Evolutionary conservation across 1,140 invertebrate species (phyloP).

Genomic region (Heliconius melpomene): DNA sequence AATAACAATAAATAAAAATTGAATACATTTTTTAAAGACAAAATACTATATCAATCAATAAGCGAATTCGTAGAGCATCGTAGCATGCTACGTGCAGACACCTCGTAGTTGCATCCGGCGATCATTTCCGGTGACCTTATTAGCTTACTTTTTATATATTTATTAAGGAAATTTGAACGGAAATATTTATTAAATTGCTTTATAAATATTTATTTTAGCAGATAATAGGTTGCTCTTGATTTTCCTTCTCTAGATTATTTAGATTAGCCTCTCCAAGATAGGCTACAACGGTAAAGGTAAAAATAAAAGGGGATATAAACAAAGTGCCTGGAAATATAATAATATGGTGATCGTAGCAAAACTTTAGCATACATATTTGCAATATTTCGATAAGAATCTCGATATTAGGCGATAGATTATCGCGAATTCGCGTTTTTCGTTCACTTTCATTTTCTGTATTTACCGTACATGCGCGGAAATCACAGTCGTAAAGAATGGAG

Average conservation of each 20-base stretch:
- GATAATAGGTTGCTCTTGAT: too few relatives aligned
- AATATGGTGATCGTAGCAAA: neutral
- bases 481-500: neutral
- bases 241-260: too few relatives aligned
- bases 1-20: too few relatives aligned
- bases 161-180: neutral
- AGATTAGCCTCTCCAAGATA: too few relatives aligned
- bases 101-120: neutral
- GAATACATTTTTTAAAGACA: too few relatives aligned
- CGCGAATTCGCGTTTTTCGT: neutral
- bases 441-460: neutral
- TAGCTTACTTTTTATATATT: neutral
- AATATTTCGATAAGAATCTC: neutral
- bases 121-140: slow-evolving; percentile 10
- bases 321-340: neutral
- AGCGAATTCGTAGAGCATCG: neutral
- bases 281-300: neutral
- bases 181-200: neutral
- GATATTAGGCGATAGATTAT: neutral
- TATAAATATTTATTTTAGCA: neutral
- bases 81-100: neutral
- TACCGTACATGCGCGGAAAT: neutral
- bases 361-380: neutral
- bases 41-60: neutral
- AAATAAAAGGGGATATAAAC: neutral